Percentiles rank a stretch among this genome's conserved stretches.
Evolutionary conservation across 1,140 invertebrate genomes (phyloP).

Genomic region (Caenorhabditis remanei): DNA sequence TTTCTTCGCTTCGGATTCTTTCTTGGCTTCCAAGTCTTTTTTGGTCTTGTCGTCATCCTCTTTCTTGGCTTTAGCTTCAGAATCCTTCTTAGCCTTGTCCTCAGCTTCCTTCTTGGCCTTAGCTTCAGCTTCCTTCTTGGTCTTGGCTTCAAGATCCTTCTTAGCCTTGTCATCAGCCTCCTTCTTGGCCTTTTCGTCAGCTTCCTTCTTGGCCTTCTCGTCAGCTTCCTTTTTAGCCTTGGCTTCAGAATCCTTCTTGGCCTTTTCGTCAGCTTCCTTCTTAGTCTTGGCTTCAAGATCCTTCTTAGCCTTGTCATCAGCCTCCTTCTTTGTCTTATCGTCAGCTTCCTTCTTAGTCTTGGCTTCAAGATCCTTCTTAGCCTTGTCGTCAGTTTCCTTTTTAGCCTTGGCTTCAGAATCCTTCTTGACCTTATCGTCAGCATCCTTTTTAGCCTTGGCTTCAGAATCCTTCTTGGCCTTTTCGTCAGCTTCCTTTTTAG

Average conservation of each 20-base stretch:
- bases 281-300: constrained; percentile 3
- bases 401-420: background rate
- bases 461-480: constrained; percentile 33
- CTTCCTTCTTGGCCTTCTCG: background rate
- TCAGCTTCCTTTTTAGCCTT: constrained; percentile 4
- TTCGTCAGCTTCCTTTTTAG: background rate
- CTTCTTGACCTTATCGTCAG: background rate
- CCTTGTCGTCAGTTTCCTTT: constrained; percentile 7
- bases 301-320: background rate
- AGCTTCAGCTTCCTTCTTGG: background rate
- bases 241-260: background rate
- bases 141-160: background rate
- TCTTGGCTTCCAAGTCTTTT: background rate
- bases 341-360: constrained; percentile 2
- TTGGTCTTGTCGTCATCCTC: background rate
- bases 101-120: background rate
- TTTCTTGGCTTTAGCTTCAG: background rate
- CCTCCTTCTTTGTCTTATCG: background rate
- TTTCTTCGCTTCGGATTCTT: background rate
- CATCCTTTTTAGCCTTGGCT: background rate
- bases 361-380: background rate
- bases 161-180: background rate
- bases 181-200: background rate
- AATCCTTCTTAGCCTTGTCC: background rate
- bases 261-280: background rate